Conservation (phyloP, 2,888 invertebrate genomes). For the Dynastes grantii region DNA sequence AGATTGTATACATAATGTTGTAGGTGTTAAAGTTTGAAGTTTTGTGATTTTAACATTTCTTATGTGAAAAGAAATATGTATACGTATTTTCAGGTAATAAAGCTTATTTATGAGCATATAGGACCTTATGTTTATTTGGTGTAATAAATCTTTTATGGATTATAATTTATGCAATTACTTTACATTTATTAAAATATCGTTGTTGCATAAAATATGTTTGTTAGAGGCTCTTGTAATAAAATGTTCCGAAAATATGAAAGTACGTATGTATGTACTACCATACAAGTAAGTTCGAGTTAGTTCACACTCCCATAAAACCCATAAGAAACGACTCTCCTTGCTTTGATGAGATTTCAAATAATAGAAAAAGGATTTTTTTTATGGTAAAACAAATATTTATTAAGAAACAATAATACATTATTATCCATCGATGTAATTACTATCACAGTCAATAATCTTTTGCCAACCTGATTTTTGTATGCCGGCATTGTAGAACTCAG, state of each 20-base stretch:
- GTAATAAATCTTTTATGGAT: slow-evolving; percentile 25
- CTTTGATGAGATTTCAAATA: too few relatives aligned
- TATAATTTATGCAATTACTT: slow-evolving; percentile 19
- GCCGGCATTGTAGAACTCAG: too few relatives aligned
- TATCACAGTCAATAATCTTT: too few relatives aligned
- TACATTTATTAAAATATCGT: too few relatives aligned
- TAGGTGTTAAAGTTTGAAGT: slow-evolving; percentile 21
- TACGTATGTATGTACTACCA: background rate
- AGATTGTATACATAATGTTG: slow-evolving; percentile 1
- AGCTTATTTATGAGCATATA: background rate
- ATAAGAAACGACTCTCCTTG: background rate
- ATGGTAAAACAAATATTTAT: too few relatives aligned
- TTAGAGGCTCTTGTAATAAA: too few relatives aligned
- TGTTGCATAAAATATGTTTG: too few relatives aligned
- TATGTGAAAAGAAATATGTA: background rate
- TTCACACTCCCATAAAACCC: background rate
- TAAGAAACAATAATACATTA: too few relatives aligned
- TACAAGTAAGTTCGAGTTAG: background rate
- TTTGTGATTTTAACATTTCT: background rate
- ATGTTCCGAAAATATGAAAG: background rate
- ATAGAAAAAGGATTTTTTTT: too few relatives aligned
- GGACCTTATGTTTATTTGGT: background rate
- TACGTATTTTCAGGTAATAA: background rate
- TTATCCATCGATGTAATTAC: too few relatives aligned
- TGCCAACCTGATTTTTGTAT: too few relatives aligned